These are phyloP conservation scores for Drosophila mimetica DNA, from an alignment of 2,888 invertebrate genomes.

Conservation along the genomic window DNA sequence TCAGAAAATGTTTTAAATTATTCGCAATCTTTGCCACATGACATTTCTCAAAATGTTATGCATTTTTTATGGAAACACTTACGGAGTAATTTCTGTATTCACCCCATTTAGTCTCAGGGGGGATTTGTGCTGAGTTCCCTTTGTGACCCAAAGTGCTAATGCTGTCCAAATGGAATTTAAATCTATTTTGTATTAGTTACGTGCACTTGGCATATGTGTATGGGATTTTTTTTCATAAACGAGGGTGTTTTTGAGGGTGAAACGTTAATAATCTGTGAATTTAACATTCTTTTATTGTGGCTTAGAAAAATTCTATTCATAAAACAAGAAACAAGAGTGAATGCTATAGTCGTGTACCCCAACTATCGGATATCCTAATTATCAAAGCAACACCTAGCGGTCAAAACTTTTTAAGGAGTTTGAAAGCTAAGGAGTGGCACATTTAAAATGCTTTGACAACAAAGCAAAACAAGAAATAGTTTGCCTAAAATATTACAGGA, in stretches of 20 bases:
- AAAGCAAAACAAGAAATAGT: too few species aligned
- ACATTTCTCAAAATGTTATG: conserved; percentile 54
- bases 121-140: conserved; percentile 23
- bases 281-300: conserved; percentile 8
- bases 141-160: conserved; percentile 76
- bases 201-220: conserved; percentile 60
- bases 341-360: too few species aligned
- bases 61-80: conserved; percentile 73
- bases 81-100: conserved; percentile 69
- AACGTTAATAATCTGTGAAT: conserved; percentile 6
- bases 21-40: background rate
- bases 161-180: conserved; percentile 75
- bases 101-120: conserved; percentile 52
- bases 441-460: too few species aligned
- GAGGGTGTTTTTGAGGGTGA: conserved; percentile 5
- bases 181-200: conserved; percentile 74
- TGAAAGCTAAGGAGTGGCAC: too few species aligned
- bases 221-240: background rate
- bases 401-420: too few species aligned
- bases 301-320: background rate
- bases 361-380: too few species aligned
- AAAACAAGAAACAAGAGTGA: too few species aligned
- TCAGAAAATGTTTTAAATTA: conserved; percentile 18
- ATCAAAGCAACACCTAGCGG: too few species aligned
- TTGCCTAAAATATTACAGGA: too few species aligned